A percentile compares a stretch with the other conserved stretches of the same genome.
Evolutionary conservation across 2,797 vertebrate genomes (phyloP).

Genomic region (Aldrovandia affinis): DNA sequence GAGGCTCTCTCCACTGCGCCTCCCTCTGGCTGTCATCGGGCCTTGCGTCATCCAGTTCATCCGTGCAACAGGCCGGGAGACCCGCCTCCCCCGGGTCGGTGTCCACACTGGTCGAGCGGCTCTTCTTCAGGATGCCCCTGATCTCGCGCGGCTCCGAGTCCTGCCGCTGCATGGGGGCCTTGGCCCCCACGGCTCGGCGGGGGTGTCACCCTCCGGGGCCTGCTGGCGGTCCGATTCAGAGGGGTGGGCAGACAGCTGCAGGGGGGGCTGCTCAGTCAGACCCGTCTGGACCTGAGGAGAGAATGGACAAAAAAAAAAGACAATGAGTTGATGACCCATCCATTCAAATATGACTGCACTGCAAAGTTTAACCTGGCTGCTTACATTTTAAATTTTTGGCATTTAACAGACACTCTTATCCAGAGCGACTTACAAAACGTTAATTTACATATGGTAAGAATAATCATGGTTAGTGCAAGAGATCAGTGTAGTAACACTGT

Average conservation of each 20-base stretch:
- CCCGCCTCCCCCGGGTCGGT: constrained; percentile 34
- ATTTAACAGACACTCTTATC: too few relatives aligned
- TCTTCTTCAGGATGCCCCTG: constrained; percentile 77
- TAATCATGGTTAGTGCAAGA: too few relatives aligned
- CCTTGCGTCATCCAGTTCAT: constrained; percentile 32
- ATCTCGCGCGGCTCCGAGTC: constrained; percentile 57
- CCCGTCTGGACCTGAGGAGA: constrained; percentile 68
- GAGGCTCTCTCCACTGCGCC: constrained; percentile 14
- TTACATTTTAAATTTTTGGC: neutral
- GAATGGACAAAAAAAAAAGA: neutral
- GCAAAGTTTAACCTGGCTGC: neutral
- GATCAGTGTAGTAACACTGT: too few relatives aligned
- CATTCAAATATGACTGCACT: neutral
- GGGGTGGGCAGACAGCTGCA: constrained; percentile 64
- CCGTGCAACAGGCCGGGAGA: neutral
- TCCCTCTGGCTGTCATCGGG: constrained; percentile 35
- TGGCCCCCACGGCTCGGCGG: constrained; percentile 43
- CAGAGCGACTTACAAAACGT: too few relatives aligned
- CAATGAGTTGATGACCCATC: neutral
- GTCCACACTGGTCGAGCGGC: constrained; percentile 33
- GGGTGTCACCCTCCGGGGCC: constrained; percentile 70
- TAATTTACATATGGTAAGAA: too few relatives aligned
- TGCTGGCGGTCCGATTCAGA: constrained; percentile 71
- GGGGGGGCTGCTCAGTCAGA: constrained; percentile 69
- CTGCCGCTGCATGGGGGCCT: constrained; percentile 41